phyloP scores from a whole-genome alignment of 92 coral and sea anemone genomes.

The Scolanthus callimorphus region DNA sequence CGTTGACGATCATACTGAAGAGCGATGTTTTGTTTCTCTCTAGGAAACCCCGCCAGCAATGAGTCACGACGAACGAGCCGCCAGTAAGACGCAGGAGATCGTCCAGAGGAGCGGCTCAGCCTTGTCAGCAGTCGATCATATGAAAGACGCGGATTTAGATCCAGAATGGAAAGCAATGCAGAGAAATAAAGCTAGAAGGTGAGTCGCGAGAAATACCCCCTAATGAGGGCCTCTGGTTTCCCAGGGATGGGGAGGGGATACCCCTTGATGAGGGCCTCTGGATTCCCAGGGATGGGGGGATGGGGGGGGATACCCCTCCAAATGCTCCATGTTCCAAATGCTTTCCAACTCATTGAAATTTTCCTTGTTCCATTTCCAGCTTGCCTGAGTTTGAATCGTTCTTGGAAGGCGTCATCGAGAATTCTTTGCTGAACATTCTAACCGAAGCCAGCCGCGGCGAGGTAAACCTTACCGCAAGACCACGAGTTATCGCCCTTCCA shows the following conservation, averaged over 20 bases:
- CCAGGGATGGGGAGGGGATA: no score
- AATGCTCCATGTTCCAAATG: no score
- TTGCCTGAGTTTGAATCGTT: slow-evolving; percentile 86
- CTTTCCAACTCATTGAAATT: not conserved
- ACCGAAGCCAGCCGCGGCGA: slow-evolving; percentile 92
- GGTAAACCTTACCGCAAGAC: slow-evolving; percentile 78
- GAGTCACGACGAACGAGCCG: slow-evolving; percentile 20
- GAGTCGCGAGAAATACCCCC: no score
- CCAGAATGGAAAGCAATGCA: slow-evolving; percentile 50
- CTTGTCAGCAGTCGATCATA: slow-evolving; percentile 44
- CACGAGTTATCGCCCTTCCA: slow-evolving; percentile 89
- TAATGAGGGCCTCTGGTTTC: no score
- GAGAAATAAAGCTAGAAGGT: slow-evolving; percentile 75
- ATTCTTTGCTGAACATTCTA: slow-evolving; percentile 74
- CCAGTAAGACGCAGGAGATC: slow-evolving; percentile 57
- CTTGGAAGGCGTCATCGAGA: slow-evolving; percentile 88
- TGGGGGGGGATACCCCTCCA: no score
- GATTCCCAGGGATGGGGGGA: no score
- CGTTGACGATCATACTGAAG: no score
- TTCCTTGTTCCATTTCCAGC: slow-evolving; percentile 32
- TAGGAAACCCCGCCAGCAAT: not conserved
- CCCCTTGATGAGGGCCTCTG: no score
- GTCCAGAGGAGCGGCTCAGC: slow-evolving; percentile 49
- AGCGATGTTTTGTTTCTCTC: not conserved
- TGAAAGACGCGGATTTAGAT: slow-evolving; percentile 32